Base-by-base conservation (phyloP, 2,113 vertebrate species). In the Porphyrio hochstetteri region DNA sequence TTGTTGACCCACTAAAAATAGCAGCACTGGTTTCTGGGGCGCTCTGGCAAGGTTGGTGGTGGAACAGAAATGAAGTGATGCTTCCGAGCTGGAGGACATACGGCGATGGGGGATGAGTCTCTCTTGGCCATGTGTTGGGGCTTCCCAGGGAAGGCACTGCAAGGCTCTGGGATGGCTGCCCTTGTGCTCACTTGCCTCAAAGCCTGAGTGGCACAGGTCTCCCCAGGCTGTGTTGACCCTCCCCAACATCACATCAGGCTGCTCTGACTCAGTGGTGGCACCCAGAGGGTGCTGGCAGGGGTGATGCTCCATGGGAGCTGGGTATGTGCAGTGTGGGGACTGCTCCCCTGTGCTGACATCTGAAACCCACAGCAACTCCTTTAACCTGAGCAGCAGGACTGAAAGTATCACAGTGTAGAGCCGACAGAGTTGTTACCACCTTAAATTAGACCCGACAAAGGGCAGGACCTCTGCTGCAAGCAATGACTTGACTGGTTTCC, bases 1-100 rank as follows among this genome's bases (percentile, higher is more conserved):
- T 83, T 88, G 84, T 94, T 93, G 83, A 76, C 92, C 87, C 82
- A 82, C 93, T 86, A 83, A 91, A 97, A 92, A 94, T 83, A 95
- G 90, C 2, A 0, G 11, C 89, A 50, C 82, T 55, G 76, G 88
- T 82, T 96, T 92, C 86, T 86, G 94, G 88, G 74, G 86, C 82
- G 29, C 88, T 83, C 72, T 28, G 93, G 48, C 25, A 18, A 24
- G 52, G 94, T 5, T 87, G 88, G 50, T 3, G 0, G 28, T 3
- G 55, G 67, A 92, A 38, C 68, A 92, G 93, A 35, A 59, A 27
- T 0, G 24, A 35, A 52, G 78, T 0, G 1, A 29, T 0, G 5
- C 81, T 21, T 16, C 0, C 4, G 48, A 40, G 70, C 65, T 1
- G 4, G 75, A 13, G 93, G 79, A 29, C 57, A 12, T 55, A 36